Percentiles rank a stretch among this genome's conserved stretches.
Evolutionary conservation across 2,888 invertebrate species (phyloP).

Genomic region (Phengaris arion): DNA sequence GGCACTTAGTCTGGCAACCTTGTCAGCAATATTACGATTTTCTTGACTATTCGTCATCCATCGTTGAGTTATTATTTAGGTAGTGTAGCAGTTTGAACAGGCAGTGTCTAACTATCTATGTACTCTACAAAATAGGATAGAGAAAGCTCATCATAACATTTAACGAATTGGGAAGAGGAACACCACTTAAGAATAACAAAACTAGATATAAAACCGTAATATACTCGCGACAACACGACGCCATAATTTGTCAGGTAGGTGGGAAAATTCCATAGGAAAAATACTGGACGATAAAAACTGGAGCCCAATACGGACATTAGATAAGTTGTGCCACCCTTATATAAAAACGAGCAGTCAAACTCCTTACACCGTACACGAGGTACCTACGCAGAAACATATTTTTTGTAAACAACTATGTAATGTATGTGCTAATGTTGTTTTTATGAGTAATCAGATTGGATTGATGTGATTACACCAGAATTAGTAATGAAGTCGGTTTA

Average conservation of each 20-base stretch:
- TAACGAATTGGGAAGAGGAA: too few relatives aligned
- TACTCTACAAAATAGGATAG: too few relatives aligned
- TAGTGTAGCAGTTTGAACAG: too few relatives aligned
- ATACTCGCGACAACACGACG: not conserved
- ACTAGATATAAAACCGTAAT: too few relatives aligned
- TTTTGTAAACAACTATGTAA: conserved; percentile 13
- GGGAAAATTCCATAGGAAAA: not conserved
- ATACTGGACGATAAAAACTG: not conserved
- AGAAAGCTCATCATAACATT: too few relatives aligned
- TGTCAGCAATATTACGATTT: too few relatives aligned
- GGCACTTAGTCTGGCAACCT: too few relatives aligned
- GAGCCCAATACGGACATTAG: conserved; percentile 13
- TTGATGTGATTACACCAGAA: not conserved
- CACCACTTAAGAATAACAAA: too few relatives aligned
- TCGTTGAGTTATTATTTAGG: too few relatives aligned
- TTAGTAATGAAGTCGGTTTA: too few relatives aligned
- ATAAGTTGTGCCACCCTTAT: conserved; percentile 2
- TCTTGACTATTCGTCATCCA: too few relatives aligned
- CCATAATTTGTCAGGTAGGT: not conserved
- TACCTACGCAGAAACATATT: not conserved
- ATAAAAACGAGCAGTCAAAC: not conserved
- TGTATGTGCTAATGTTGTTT: not conserved
- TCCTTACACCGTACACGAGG: not conserved
- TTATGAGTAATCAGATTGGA: not conserved
- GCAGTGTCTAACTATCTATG: too few relatives aligned